Percentiles rank a stretch among this genome's conserved stretches.
These are phyloP conservation scores for Ameiurus melas DNA, from an alignment of 2,113 vertebrate genomes.

Conservation along the genomic window DNA sequence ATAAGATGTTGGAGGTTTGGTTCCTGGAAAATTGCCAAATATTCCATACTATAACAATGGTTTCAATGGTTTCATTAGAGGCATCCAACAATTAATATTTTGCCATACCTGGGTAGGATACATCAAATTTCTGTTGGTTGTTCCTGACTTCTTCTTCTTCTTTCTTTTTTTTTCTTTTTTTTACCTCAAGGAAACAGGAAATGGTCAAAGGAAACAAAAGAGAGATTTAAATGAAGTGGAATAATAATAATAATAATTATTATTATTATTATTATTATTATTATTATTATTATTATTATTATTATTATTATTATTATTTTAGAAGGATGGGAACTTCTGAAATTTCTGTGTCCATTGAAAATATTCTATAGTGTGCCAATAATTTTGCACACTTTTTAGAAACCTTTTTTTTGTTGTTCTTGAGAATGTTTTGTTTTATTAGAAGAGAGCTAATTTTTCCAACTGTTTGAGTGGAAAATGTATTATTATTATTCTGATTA, in stretches of 20 bases:
- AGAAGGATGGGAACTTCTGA: neutral
- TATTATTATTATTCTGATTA: neutral
- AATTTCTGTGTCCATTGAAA: neutral
- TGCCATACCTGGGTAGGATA: neutral
- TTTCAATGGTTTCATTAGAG: neutral
- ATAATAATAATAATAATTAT: neutral
- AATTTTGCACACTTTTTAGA: neutral
- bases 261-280: neutral
- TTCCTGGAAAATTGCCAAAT: neutral
- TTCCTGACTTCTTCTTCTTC: neutral
- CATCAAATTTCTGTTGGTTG: neutral
- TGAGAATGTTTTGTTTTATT: neutral
- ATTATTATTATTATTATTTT: no score
- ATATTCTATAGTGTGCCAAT: neutral
- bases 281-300: no score
- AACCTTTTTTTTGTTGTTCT: neutral
- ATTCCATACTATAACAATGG: neutral
- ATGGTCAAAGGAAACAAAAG: neutral
- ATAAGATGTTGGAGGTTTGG: neutral
- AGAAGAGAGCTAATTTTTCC: neutral
- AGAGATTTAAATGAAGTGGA: neutral
- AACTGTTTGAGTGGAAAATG: neutral
- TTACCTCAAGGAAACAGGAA: neutral
- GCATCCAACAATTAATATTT: neutral
- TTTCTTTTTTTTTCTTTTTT: neutral